Conservation (phyloP, 2,888 invertebrate species). For the Ethmia dodecea region DNA sequence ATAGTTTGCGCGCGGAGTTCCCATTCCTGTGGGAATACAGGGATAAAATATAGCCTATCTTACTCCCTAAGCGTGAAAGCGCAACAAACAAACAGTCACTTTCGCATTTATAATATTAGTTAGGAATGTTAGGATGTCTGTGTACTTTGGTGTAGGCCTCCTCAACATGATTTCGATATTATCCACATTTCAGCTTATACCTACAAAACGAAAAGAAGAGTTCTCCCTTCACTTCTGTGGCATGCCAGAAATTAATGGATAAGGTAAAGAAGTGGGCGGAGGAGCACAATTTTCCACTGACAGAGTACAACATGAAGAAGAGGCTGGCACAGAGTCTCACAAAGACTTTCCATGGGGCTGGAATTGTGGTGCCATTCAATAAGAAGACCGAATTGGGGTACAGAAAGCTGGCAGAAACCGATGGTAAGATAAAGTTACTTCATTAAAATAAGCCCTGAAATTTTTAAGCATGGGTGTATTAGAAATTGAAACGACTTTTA, state of each 20-base stretch:
- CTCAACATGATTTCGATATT: too few relatives aligned
- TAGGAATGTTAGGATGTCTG: too few relatives aligned
- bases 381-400: slow-evolving; percentile 91
- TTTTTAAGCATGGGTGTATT: too few relatives aligned
- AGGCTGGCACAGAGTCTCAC: slow-evolving; percentile 80
- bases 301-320: slow-evolving; percentile 76
- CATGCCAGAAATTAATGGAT: slow-evolving; percentile 78
- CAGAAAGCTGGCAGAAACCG: slow-evolving; percentile 82
- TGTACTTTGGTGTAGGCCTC: too few relatives aligned
- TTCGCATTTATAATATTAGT: too few relatives aligned
- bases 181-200: slow-evolving; percentile 45
- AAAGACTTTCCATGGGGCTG: slow-evolving; percentile 87
- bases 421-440: slow-evolving; percentile 56
- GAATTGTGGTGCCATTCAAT: slow-evolving; percentile 91
- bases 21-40: too few relatives aligned
- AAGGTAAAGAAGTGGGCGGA: slow-evolving; percentile 80
- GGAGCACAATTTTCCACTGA: slow-evolving; percentile 76
- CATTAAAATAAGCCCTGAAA: background rate
- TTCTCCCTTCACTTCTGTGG: slow-evolving; percentile 81
- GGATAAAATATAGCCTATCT: too few relatives aligned
- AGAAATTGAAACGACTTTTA: too few relatives aligned
- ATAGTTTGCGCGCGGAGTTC: too few relatives aligned
- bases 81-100: too few relatives aligned
- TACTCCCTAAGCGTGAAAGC: too few relatives aligned
- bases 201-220: slow-evolving; percentile 74